Conservation (phyloP, 2,113 vertebrate genomes). For the Myanophis thanlyinensis region DNA sequence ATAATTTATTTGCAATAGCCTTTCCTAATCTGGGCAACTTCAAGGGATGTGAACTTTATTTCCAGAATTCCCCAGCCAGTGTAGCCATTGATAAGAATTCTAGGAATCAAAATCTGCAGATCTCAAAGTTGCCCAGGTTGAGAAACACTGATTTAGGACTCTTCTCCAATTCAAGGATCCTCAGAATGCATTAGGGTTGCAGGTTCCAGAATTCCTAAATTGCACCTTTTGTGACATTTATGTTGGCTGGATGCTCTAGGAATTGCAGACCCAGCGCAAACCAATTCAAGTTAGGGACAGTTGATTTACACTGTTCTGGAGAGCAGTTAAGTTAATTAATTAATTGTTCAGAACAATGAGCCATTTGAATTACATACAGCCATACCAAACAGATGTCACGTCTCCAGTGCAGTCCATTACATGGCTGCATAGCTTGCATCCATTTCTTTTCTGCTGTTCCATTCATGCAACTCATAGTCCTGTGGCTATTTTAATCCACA, state of each 20-base stretch:
- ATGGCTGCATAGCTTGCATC: slow-evolving; percentile 29
- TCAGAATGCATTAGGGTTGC: background rate
- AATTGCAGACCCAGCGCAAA: background rate
- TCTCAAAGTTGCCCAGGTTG: background rate
- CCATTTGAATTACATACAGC: background rate
- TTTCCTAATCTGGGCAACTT: background rate
- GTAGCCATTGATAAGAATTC: background rate
- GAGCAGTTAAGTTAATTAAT: background rate
- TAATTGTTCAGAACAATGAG: background rate
- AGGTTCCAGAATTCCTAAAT: background rate
- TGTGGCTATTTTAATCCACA: slow-evolving; percentile 17
- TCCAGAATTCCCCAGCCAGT: background rate
- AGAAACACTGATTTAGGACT: background rate
- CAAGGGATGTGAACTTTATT: background rate
- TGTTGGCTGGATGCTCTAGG: background rate
- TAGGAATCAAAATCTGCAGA: background rate
- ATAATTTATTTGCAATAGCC: background rate
- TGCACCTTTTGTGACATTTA: background rate
- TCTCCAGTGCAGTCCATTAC: slow-evolving; percentile 43
- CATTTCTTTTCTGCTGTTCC: slow-evolving; percentile 14
- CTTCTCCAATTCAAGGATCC: background rate
- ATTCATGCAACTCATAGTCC: background rate
- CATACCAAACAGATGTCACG: background rate
- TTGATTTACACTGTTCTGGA: background rate
- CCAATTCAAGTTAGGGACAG: background rate